phyloP scores from a whole-genome alignment of 2,888 invertebrate species.

The Synergus umbraculus region DNA sequence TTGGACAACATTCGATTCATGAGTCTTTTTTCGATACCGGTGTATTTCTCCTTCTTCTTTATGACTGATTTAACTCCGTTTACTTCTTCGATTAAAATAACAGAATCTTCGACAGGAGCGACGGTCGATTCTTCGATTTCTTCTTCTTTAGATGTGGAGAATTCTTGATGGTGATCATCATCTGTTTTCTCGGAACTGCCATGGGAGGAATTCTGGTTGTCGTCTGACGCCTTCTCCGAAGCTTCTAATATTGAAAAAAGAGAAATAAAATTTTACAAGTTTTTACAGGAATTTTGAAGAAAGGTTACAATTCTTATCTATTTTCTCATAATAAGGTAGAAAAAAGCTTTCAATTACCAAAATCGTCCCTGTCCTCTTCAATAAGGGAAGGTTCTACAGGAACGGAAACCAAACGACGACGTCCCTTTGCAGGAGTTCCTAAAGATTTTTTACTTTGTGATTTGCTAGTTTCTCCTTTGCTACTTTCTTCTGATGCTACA shows the following conservation, averaged over 20 bases:
- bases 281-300: background rate
- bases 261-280: background rate
- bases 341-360: conserved; percentile 4
- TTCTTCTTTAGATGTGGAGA: background rate
- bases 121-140: background rate
- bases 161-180: background rate
- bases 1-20: conserved; percentile 6
- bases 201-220: background rate
- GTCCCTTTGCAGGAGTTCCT: background rate
- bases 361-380: background rate
- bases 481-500: conserved; percentile 50
- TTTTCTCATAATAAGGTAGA: background rate
- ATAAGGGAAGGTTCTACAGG: background rate
- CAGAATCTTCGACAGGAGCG: background rate
- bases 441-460: background rate
- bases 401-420: background rate
- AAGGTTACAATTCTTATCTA: background rate
- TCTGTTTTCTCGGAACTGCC: background rate
- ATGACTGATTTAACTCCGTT: background rate
- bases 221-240: background rate
- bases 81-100: conserved; percentile 13
- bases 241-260: background rate
- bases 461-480: background rate
- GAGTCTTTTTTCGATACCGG: background rate
- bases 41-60: background rate